Base-by-base conservation (phyloP, 2,888 invertebrate genomes). In the Nymphalis c-album region DNA sequence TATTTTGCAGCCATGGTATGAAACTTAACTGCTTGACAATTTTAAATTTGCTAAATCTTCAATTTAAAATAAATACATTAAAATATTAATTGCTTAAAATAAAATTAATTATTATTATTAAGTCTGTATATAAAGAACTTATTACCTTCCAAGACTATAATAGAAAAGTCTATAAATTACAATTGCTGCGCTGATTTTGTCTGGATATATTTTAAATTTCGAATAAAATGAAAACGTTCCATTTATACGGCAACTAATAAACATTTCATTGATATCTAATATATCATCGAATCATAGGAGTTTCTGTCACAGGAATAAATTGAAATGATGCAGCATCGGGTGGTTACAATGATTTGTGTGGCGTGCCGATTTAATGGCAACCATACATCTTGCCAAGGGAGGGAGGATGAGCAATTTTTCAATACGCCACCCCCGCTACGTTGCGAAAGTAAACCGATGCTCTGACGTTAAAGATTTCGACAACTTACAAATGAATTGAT, bases 301-400 rank as follows among this genome's bases (percentile, higher is more conserved):
- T 60, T 60, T 67, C 70, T 73, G 73, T 71, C 71, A 63, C 62
- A 67, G 70, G 71, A 73, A 73, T 77, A 78, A 78, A 79, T 78
- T 76, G 76, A 74, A 76, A 77, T 77, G 78, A 78, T 76, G 76
- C 76, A 72, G 71, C 72, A 73, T 69, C 72, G 76, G 71, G 73
- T 70, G 74, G 74, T 73, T 76, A 74, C 77, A 73, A 78, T 81
- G 81, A 81, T 82, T 81, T 81, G 81, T 81, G 80, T 80, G 80
- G 80, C 79, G 80, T 77, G 76, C 72, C 74, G 64, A 62, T 73
- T 73, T 80, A 81, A 83, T 81, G 79, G 79, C 73, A 60, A 53
- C 76, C 77, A 78, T 81, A 79, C 76, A 76, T 80, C 79, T 76
- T 72, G 69, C 67, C 67, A 70, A 69, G 73, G 75, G 75, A 75